Evolutionary conservation across 2,113 vertebrate species (phyloP).

Genomic region (Hystrix brachyura): DNA sequence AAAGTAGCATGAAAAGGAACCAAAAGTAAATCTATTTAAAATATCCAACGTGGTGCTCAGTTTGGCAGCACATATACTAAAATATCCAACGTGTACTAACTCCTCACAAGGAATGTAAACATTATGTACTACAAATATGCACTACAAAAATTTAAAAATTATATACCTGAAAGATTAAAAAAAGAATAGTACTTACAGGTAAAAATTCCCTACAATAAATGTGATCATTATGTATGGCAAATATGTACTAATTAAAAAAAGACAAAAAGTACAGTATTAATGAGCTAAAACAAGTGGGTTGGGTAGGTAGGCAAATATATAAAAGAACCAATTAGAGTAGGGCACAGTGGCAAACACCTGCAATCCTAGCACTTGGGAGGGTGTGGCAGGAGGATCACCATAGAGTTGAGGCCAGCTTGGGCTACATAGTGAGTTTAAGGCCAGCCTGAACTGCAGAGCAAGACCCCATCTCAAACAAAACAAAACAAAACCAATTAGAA

Average conservation of each 20-base stretch:
- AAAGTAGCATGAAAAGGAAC: background rate
- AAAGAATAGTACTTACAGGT: background rate
- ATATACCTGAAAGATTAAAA: background rate
- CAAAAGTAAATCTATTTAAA: background rate
- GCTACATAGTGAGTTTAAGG: background rate
- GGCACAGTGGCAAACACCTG: background rate
- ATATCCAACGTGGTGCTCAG: background rate
- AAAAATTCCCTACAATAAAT: background rate
- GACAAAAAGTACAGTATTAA: background rate
- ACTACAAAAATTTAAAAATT: background rate
- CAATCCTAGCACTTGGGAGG: background rate
- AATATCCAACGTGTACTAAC: background rate
- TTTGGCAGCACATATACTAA: background rate
- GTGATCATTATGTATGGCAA: background rate
- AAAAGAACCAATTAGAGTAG: background rate
- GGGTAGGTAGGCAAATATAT: background rate
- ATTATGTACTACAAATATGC: background rate
- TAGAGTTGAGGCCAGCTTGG: background rate
- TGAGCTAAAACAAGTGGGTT: background rate
- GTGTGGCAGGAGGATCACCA: background rate
- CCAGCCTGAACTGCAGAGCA: background rate
- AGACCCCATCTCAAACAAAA: background rate
- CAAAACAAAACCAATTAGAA: background rate
- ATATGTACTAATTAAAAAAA: background rate
- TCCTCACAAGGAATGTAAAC: background rate